Evolutionary conservation across 2,113 vertebrate genomes (phyloP), one percentile per base, ranked within the genome.

Genomic region (Glaucomys volans): DNA sequence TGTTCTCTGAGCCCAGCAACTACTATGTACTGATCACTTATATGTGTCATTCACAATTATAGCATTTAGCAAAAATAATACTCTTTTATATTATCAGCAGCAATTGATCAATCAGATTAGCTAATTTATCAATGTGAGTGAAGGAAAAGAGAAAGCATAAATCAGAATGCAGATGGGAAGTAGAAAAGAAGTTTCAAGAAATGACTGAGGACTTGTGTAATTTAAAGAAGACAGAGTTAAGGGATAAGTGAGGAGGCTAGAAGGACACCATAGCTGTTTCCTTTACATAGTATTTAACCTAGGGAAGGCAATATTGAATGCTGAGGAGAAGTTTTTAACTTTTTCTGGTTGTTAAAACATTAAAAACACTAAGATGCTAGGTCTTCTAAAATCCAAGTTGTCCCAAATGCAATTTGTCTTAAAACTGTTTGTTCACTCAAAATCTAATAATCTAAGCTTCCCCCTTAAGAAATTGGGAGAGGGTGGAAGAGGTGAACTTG

Each of bases 231-330:
- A 14, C 37, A 50, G 35, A 2, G 7, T 57, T 59, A 77, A 77
- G 74, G 52, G 44, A 44, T 76, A 76, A 76, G 50, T 79, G 37
- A 71, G 22, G 18, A 72, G 71, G 30, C 66, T 89, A 92, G 74
- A 87, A 66, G 30, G 50, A 35, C 24, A 64, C 22, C 42, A 42
- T 10, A 86, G 72, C 42, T 80, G 26, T 69, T 75, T 81, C 37
- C 59, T 85, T 91, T 69, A 50, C 0, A 17, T 52, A n/a, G 42
- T 72, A 52, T 95, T 94, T 96, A 93, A 12, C 57, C 87, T 92
- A 96, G 54, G 26, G 7, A 79, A 92, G 24, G 47, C 20, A 94
- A 77, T 16, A 66, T 66, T 94, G 32, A 94, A 40, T 77, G 17
- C 28, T 81, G 16, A 30, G 32, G 52, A 66, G 69, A 57, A 71